Percentiles rank a stretch among this genome's conserved stretches.
phyloP scores from a whole-genome alignment of 2,888 invertebrate genomes.

The Lapara coniferarum region DNA sequence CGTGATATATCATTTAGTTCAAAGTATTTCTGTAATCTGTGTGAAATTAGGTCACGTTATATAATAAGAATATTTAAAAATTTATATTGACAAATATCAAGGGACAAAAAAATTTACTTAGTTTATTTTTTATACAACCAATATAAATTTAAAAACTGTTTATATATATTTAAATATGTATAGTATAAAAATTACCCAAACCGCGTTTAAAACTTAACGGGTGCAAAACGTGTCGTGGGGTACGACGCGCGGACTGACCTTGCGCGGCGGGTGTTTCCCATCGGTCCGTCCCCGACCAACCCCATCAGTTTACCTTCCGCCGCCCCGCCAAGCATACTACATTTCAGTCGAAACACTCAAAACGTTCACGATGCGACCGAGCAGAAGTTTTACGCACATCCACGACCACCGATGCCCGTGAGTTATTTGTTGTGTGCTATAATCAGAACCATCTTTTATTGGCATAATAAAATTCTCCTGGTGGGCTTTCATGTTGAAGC shows the following conservation, averaged over 20 bases:
- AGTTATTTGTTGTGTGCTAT: slow-evolving; percentile 40
- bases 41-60: no score
- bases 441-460: background rate
- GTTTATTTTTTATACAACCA: no score
- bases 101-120: no score
- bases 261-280: slow-evolving; percentile 39
- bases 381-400: slow-evolving; percentile 48
- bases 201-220: background rate
- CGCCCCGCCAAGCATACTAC: slow-evolving; percentile 42
- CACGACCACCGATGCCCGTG: slow-evolving; percentile 62
- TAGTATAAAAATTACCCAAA: background rate
- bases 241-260: slow-evolving; percentile 35
- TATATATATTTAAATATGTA: no score
- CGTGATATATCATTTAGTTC: no score
- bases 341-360: slow-evolving; percentile 28
- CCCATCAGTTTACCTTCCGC: slow-evolving; percentile 43
- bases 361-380: slow-evolving; percentile 40
- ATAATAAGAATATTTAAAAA: no score
- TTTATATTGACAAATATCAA: no score
- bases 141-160: no score
- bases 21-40: no score
- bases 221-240: slow-evolving; percentile 7
- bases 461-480: no score
- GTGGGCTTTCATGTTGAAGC: background rate
- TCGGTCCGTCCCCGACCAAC: slow-evolving; percentile 29